A percentile compares a stretch with the other conserved stretches of the same genome.
phyloP scores from a whole-genome alignment of 2,888 invertebrate species.

The Cephalotes varians region DNA sequence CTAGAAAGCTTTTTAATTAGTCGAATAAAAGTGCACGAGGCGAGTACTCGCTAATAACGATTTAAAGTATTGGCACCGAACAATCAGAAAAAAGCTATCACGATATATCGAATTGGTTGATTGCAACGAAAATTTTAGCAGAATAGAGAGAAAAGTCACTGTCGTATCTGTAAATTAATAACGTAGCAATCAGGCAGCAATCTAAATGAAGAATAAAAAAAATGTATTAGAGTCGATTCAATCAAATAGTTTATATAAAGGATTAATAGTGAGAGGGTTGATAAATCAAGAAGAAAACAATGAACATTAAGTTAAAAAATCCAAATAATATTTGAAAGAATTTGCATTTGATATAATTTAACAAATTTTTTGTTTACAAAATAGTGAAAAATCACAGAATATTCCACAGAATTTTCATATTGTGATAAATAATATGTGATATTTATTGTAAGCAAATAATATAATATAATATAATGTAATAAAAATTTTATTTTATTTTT shows the following conservation, averaged over 20 bases:
- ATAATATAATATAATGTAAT: conserved; percentile 4
- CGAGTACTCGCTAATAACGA: conserved; percentile 15
- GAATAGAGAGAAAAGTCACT: not conserved
- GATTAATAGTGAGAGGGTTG: too few species aligned
- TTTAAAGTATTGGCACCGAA: conserved; percentile 7
- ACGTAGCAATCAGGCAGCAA: conserved; percentile 13
- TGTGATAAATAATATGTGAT: not conserved
- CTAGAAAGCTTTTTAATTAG: not conserved
- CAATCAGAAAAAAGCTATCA: conserved; percentile 21
- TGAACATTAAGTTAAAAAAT: not conserved
- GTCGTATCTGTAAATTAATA: conserved; percentile 15
- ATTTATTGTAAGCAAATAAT: not conserved
- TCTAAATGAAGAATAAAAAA: conserved; percentile 15
- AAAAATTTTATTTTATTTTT: not conserved
- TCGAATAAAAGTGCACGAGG: not conserved
- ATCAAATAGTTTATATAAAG: not conserved
- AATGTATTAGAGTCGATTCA: not conserved
- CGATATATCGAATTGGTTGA: conserved; percentile 11
- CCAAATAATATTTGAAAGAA: not conserved
- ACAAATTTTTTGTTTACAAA: not conserved
- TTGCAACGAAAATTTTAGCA: conserved; percentile 2
- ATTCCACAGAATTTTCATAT: not conserved
- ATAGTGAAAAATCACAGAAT: not conserved
- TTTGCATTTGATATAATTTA: not conserved
- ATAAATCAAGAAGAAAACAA: not conserved